Evolutionary conservation across 2,888 invertebrate genomes (phyloP), one percentile per base, ranked within the genome.

Genomic region (Melieria picta): DNA sequence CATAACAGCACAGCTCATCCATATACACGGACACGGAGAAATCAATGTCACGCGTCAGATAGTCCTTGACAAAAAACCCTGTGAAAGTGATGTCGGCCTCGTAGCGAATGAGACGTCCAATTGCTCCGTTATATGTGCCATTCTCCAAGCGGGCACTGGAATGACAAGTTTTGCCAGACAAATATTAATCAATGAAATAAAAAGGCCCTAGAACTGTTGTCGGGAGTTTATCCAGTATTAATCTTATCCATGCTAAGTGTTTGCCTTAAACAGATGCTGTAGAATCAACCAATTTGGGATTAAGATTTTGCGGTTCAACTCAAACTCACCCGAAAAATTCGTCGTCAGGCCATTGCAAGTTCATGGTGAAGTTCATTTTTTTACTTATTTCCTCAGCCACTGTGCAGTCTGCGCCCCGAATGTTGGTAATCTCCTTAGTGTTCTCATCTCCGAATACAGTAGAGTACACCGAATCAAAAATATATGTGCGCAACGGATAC

Each of bases 61-160:
- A 88, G 65, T 86, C 86, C 75, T 88, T 88, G 4, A 88, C 78
- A 71, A 88, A 88, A 72, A 85, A 84, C 0, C 87, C 86, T 1
- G 86, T 81, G 68, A 87, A 79, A 4, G 83, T 81, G 0, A 87
- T 80, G 72, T 88, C 88, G 16, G 82, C 78, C 74, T 86, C 82
- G 9, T 78, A 75, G 5, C 82, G 82, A 50, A 86, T 78, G 0
- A 85, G 72, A 5, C 84, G 84, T 3, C 85, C 86, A 4, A 88
- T 76, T 5, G 84, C 85, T 4, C 88, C 88, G 55, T 79, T 83
- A 10, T 79, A 85, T 0, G 85, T 82, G 0, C 87, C 87, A 76
- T 87, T 85, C 3, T 79, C 74, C 42, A 79, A 71, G 7, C 81
- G 82, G 7, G 82, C 79, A 0, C 87, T 87, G 70, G 0, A 76